Conservation (phyloP, 1,140 invertebrate species). For the Drosophila pseudoananassae region DNA sequence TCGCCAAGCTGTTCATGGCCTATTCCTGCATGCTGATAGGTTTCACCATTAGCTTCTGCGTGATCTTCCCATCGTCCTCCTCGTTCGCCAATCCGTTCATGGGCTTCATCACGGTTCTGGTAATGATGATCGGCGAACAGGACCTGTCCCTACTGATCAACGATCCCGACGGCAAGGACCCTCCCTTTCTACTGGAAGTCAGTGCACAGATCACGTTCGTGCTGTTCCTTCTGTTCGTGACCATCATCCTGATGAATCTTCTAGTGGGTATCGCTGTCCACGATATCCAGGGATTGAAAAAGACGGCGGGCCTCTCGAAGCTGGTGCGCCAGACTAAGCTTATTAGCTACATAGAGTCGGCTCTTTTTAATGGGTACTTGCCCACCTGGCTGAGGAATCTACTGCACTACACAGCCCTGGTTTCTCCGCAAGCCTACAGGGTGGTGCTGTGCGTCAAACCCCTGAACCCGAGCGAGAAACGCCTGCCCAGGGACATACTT, state of each 20-base stretch:
- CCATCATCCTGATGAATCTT: conserved; percentile 92
- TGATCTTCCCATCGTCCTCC: conserved; percentile 92
- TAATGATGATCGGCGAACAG: conserved; percentile 95
- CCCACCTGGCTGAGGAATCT: conserved; percentile 89
- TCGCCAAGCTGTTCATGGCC: conserved; percentile 92
- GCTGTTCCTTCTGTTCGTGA: conserved; percentile 90
- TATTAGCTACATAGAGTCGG: conserved; percentile 90
- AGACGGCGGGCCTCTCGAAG: conserved; percentile 90
- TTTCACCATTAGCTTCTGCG: conserved; percentile 94
- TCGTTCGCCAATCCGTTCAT: conserved; percentile 92
- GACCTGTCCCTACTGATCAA: conserved; percentile 89
- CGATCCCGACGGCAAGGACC: conserved; percentile 87
- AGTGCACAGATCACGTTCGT: conserved; percentile 90
- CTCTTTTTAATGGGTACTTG: conserved; percentile 88
- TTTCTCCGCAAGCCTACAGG: conserved; percentile 90
- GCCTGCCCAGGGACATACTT: conserved; percentile 90
- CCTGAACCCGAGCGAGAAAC: conserved; percentile 91
- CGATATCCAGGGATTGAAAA: conserved; percentile 91
- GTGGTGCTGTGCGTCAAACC: conserved; percentile 92
- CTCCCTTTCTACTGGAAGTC: conserved; percentile 87
- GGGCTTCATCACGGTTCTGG: conserved; percentile 92
- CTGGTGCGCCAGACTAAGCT: conserved; percentile 91
- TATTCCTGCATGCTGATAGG: conserved; percentile 93
- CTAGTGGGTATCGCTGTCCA: conserved; percentile 92
- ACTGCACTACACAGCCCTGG: conserved; percentile 89